Evolutionary conservation across 2,888 invertebrate genomes (phyloP), one percentile per base, ranked within the genome.

Genomic region (Serrognathus titanus): DNA sequence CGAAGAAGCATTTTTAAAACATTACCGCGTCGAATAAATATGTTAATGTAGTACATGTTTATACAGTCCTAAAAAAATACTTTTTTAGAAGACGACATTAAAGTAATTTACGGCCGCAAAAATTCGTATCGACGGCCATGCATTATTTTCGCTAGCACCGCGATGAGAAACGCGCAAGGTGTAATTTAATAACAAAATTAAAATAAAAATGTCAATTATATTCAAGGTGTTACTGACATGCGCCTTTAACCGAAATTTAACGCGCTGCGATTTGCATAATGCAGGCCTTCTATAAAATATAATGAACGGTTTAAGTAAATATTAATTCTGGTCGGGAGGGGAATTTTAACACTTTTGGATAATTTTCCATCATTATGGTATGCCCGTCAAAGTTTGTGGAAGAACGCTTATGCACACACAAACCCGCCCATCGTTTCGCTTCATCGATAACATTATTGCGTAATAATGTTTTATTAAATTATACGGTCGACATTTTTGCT

Each of bases 261-360:
- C 48, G 47, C 46, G 37, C 45, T 13, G 38, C 45, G 50, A 55
- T 55, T 55, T 55, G 49, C 55, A 55, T 55, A 55, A 55, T 55
- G 43, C 37, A 16, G 49, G 49, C 20, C 55, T 55, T 50, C 37
- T 49, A 49, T 50, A 55, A 55, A 55, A 52, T 41, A 48, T 57
- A 57, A 57, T 57, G 51, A 57, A 52, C 52, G 57, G 57, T 57
- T 57, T 57, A 57, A 57, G 57, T 48, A 57, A 57, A 57, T 57
- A 57, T 57, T 51, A 57, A 57, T 57, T 57, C 48, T 31, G 24
- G 24, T 31, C 24, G 7, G 41, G 52, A 3, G 48, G 52, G 41
- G 37, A 55, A 55, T 50, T 50, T 52, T 54, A 37, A 49, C 55
- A 50, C 50, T 43, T 43, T 55, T 49, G 49, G 49, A 45, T 38